Evolutionary conservation across 2,888 invertebrate species (phyloP).

Genomic region (Drosophila tripunctata): DNA sequence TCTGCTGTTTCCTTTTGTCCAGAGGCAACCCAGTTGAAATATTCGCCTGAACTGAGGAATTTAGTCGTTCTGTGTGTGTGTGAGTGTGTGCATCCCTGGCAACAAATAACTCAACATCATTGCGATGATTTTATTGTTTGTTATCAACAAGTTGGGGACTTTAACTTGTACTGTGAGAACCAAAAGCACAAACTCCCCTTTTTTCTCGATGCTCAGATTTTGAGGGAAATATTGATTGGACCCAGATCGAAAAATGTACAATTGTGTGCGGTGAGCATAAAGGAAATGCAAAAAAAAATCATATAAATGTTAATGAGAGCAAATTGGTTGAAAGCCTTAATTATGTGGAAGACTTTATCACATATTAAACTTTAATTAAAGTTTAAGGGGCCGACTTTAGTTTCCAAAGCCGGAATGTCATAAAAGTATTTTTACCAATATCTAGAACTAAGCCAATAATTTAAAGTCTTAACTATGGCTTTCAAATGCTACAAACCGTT

Average conservation of each 20-base stretch:
- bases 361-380: conserved; percentile 31
- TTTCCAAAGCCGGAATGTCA: neutral
- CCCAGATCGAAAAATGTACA: conserved; percentile 5
- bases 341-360: conserved; percentile 9
- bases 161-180: conserved; percentile 18
- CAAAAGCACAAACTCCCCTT: neutral
- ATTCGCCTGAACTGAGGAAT: conserved; percentile 43
- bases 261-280: neutral
- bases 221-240: conserved; percentile 46
- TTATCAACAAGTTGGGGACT: conserved; percentile 39
- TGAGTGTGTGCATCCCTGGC: conserved; percentile 9
- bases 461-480: conserved; percentile 21
- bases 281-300: conserved; percentile 17
- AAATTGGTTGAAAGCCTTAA: conserved; percentile 34
- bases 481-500: conserved; percentile 42
- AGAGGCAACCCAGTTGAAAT: too few relatives aligned
- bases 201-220: neutral
- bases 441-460: conserved; percentile 24
- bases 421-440: conserved; percentile 12
- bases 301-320: conserved; percentile 48
- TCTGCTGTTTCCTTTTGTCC: too few relatives aligned
- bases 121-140: conserved; percentile 1
- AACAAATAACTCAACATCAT: conserved; percentile 20
- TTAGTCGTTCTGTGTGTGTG: conserved; percentile 2
- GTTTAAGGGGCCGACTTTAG: conserved; percentile 2